Base-by-base conservation (phyloP, 2,888 invertebrate species). In the Stenurella melanura region DNA sequence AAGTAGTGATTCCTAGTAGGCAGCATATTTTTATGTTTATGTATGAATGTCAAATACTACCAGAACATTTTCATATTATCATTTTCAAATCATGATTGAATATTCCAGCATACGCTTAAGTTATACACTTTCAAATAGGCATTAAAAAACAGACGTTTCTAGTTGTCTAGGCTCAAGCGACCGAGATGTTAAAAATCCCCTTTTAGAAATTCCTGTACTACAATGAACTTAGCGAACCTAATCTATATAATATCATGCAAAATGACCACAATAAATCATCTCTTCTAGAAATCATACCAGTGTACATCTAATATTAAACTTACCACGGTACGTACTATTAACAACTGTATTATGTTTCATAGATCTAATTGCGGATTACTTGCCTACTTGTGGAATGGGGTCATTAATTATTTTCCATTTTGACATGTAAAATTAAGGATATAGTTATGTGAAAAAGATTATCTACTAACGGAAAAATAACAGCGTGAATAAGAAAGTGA, bases 261-360 rank as follows among this genome's bases (percentile, higher is more conserved):
- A 73, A 67, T 60, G 17, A 54, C 60, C 60, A 68, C 63, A 18
- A 73, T 74, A 74, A 74, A 77, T 74, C 73, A 73, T 64, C 64
- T 11, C 38, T 38, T 64, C 73, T 10, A 56, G 26, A 34, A 68
- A 57, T 68, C 56, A 12, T 57, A 21, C 58, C 21, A 60, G 70
- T 19, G 34, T 60, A 42, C 18, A 26, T 60, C 12, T 70, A 60
- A 57, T 68, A 57, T 42, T 42, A 42, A 42, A 64, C 17, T 34
- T 64, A 64, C 38, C 70, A 70, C 34, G 18, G 12, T 58, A 58
- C 58, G 38, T 60, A 60, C 70, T 26, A 70, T 70, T 70, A 70
- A 70, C 34, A 42, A 19, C 12, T 58, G 70, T 70, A 69, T 69
- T 54, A 57, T 70, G 60, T 70, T 70, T 58, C 70, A 38, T n/a